Base-by-base conservation (phyloP, 2,113 vertebrate genomes). In the Phodopus roborovskii region DNA sequence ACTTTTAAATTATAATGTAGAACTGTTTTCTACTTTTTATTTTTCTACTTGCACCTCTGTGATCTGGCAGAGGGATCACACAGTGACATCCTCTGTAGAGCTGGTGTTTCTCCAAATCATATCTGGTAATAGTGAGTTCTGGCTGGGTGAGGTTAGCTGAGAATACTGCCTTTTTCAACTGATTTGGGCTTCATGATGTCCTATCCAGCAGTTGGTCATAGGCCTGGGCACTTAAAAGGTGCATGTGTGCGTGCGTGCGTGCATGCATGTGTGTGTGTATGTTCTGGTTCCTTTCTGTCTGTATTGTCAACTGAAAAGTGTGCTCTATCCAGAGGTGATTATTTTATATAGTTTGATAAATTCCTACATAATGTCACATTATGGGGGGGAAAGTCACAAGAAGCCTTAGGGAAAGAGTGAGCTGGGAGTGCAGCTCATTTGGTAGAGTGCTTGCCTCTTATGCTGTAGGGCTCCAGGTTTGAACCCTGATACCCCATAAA, bases 81-180 rank as follows among this genome's bases (percentile, higher is more conserved):
- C 39, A 48, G 45, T 60, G 0, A 1, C 28, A 11, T 15, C 48
- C 45, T 42, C 75, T 56, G 9, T 3, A 16, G 33, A 39, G 77
- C 20, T 30, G 45, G 15, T 11, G 16, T 83, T 78, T 83, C 45
- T 39, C 0, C 56, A 20, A 56, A 4, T n/a, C 24, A 3, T 50
- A 24, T 0, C 64, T 39, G 20, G 6, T 0, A 0, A 10, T 17
- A 64, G 24, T 64, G 24, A 68, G 5, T 39, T 33, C 45, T 33
- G 58, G 28, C 53, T 68, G 42, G 42, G 42, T 0, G 9, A 66
- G 60, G 28, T 45, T 64, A 45, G 19, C 39, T 62, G 39, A 85
- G 60, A 66, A 33, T 50, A 1, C 19, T 36, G 30, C 30, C 83
- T 45, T 64, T 28, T 45, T 28, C 15, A 45, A 28, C 48, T 30